These are phyloP conservation scores for Erebia epiphron DNA, from an alignment of 2,888 invertebrate genomes.

Conservation along the genomic window DNA sequence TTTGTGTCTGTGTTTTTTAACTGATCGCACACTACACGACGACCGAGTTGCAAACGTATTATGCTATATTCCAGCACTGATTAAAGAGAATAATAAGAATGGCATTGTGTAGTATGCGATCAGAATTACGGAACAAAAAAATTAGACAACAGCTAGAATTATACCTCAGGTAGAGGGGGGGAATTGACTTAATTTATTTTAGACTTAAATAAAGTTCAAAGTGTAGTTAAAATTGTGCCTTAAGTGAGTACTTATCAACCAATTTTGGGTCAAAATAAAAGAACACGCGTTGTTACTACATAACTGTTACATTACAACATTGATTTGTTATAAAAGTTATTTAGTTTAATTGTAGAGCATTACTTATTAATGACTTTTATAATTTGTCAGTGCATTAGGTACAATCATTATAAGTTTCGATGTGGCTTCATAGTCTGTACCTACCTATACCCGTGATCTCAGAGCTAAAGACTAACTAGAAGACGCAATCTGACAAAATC, in stretches of 20 bases:
- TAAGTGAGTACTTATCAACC: constrained; percentile 67
- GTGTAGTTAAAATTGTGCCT: constrained; percentile 80
- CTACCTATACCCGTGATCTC: constrained; percentile 7
- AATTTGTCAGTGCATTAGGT: neutral
- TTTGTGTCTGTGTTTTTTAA: constrained; percentile 40
- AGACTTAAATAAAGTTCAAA: constrained; percentile 78
- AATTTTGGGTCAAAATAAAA: constrained; percentile 60
- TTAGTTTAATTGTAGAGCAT: too few relatives aligned
- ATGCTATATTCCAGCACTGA: neutral
- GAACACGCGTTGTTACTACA: constrained; percentile 36
- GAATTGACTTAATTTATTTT: constrained; percentile 73
- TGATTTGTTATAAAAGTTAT: too few relatives aligned
- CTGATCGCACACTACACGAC: neutral
- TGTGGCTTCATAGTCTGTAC: constrained; percentile 30
- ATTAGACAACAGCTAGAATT: constrained; percentile 44
- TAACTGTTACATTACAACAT: constrained; percentile 25
- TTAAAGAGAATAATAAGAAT: too few relatives aligned
- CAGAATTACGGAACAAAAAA: constrained; percentile 7
- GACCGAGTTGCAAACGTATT: neutral
- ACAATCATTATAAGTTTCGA: constrained; percentile 15
- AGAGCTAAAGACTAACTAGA: neutral
- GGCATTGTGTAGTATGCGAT: neutral
- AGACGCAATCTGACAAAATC: neutral
- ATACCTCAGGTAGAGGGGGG: constrained; percentile 48
- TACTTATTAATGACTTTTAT: too few relatives aligned